Conservation (phyloP, 2,797 vertebrate genomes). For the Naso thynnoides region DNA sequence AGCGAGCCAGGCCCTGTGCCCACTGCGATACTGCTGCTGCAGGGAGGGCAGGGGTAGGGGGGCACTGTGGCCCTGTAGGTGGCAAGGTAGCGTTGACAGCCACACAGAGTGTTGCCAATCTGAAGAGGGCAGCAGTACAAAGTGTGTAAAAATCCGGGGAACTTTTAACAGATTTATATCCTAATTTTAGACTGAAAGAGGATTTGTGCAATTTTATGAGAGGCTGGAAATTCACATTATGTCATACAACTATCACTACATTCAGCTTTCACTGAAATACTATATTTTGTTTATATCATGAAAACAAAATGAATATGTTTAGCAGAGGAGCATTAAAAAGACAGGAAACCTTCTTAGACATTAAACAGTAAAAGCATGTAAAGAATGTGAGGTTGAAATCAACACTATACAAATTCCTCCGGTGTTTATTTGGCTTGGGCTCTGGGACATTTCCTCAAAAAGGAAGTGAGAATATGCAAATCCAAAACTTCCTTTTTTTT, state of each 20-base stretch:
- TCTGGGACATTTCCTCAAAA: conserved; percentile 81
- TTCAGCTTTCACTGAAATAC: no score
- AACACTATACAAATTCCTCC: conserved; percentile 64
- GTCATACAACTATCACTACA: not conserved
- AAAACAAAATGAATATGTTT: not conserved
- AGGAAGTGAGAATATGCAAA: conserved; percentile 89
- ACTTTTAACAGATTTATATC: conserved; percentile 23
- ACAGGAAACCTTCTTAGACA: conserved; percentile 23
- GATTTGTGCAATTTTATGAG: not conserved
- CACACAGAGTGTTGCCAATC: conserved; percentile 68
- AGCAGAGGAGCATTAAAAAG: conserved; percentile 18
- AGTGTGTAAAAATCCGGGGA: conserved; percentile 16
- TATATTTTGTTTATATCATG: not conserved
- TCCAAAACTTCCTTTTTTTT: conserved; percentile 75
- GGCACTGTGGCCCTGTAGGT: conserved; percentile 66
- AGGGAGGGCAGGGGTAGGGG: conserved; percentile 45
- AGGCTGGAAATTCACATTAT: not conserved
- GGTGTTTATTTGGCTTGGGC: conserved; percentile 81
- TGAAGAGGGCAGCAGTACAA: conserved; percentile 30
- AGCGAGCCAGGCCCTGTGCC: conserved; percentile 79
- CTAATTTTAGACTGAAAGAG: conserved; percentile 8
- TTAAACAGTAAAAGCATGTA: conserved; percentile 64
- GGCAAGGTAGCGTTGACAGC: conserved; percentile 77
- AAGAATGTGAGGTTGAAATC: conserved; percentile 67
- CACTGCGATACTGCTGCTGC: conserved; percentile 57